Conservation (phyloP, 2,113 vertebrate genomes). For the Puma concolor region DNA sequence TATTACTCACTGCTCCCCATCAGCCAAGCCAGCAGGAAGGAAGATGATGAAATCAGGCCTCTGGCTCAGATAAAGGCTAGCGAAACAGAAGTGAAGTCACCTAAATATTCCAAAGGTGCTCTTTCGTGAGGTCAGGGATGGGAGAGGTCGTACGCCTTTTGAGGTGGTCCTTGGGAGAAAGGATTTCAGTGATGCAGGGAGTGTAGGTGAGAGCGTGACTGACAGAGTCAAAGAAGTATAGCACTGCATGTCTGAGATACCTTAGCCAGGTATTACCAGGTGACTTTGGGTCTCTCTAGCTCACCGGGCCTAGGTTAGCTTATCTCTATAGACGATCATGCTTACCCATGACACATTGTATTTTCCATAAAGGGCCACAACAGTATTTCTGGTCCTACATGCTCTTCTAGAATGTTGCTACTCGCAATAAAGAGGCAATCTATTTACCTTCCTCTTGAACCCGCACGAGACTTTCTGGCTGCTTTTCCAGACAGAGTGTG, state of each 20-base stretch:
- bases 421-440: background rate
- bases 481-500: background rate
- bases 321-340: background rate
- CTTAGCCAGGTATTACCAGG: background rate
- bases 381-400: background rate
- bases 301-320: background rate
- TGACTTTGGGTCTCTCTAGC: background rate
- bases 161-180: background rate
- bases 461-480: background rate
- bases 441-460: background rate
- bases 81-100: background rate
- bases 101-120: background rate
- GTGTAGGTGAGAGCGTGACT: background rate
- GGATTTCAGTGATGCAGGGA: background rate
- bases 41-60: background rate
- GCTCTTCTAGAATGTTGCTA: background rate
- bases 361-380: background rate
- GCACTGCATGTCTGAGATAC: background rate
- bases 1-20: background rate
- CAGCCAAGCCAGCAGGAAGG: background rate
- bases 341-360: background rate
- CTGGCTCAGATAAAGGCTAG: background rate
- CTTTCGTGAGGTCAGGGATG: background rate
- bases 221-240: background rate
- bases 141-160: background rate